These are phyloP conservation scores for Papilio dardanus DNA, from an alignment of 1,140 invertebrate species.

Conservation along the genomic window DNA sequence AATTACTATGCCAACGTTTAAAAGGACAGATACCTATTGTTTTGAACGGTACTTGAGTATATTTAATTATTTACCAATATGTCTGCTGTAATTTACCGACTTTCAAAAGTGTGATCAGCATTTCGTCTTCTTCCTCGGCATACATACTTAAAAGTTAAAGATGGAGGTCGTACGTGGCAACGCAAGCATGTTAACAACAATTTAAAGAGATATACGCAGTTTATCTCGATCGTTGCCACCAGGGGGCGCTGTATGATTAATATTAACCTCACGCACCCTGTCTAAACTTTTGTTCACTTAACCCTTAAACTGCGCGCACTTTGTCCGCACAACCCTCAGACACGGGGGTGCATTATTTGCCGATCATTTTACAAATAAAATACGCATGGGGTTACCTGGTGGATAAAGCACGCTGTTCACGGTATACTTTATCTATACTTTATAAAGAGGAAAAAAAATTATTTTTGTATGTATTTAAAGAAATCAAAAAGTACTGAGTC, in stretches of 20 bases:
- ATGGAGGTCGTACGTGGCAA: not conserved
- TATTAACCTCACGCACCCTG: slow-evolving; percentile 37
- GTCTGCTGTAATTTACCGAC: too few relatives aligned
- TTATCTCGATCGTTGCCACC: slow-evolving; percentile 47
- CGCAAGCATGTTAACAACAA: slow-evolving; percentile 5
- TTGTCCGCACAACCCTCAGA: slow-evolving; percentile 50
- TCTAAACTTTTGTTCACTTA: slow-evolving; percentile 60
- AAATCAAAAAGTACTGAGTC: too few relatives aligned
- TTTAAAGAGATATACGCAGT: slow-evolving; percentile 40
- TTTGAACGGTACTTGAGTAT: too few relatives aligned
- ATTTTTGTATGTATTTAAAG: too few relatives aligned
- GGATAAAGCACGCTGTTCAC: slow-evolving; percentile 43
- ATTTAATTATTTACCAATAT: too few relatives aligned
- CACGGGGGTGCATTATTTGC: slow-evolving; percentile 60
- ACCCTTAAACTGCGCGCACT: slow-evolving; percentile 43
- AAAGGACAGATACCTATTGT: too few relatives aligned
- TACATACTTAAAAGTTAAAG: not conserved
- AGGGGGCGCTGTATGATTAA: slow-evolving; percentile 32
- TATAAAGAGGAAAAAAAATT: too few relatives aligned
- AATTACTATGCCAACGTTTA: too few relatives aligned
- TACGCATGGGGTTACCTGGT: slow-evolving; percentile 56
- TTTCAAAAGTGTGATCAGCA: too few relatives aligned
- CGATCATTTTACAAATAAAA: slow-evolving; percentile 76
- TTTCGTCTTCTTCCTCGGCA: too few relatives aligned
- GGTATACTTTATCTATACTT: slow-evolving; percentile 3